Evolutionary conservation across 2,797 vertebrate species (phyloP), one percentile per base, ranked within the genome.

Genomic region (Selene dorsalis): DNA sequence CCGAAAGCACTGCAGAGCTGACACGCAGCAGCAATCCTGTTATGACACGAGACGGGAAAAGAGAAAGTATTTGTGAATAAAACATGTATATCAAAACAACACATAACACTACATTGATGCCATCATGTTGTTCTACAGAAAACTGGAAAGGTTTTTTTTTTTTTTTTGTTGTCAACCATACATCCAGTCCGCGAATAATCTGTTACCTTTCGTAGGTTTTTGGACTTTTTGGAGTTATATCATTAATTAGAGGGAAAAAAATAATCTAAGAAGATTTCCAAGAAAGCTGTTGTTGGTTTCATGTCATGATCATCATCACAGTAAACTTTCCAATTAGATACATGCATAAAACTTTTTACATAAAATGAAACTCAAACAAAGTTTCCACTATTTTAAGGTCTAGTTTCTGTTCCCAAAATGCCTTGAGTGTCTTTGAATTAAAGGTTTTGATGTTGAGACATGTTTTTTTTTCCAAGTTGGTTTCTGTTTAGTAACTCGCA

Each of bases 21-120:
- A 38, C n/a, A 50, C 50, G 67, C 76, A 71, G 73, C 94, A 95
- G 78, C 89, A 86, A 17, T 89, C 88, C 94, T 95, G 87, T 76
- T 28, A 18, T 0, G 56, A 48, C 47, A 66, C 9, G 63, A 11
- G 68, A 47, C 45, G 1, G 39, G 2, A 30, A 28, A 50, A 55
- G 20, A 0, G 39, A 32, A 3, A 6, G 16, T 4, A 9, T 35
- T 30, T 20, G 22, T 66, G 22, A 74, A 20, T 26, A 72, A 12
- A 53, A 76, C n/a, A 38, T 53, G 4, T 10, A 11, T 6, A 45
- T 6, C 13, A 22, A 53, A 32, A 22, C 26, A 43, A 52, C n/a
- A 28, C 3, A 28, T 1, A 50, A 12, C 43, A 41, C 13, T 41
- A 6, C 12, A 6, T 38, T 41, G 11, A 41, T 41, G 38, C 6